Evolutionary conservation across 2,797 vertebrate genomes (phyloP).

Genomic region (Masticophis lateralis): DNA sequence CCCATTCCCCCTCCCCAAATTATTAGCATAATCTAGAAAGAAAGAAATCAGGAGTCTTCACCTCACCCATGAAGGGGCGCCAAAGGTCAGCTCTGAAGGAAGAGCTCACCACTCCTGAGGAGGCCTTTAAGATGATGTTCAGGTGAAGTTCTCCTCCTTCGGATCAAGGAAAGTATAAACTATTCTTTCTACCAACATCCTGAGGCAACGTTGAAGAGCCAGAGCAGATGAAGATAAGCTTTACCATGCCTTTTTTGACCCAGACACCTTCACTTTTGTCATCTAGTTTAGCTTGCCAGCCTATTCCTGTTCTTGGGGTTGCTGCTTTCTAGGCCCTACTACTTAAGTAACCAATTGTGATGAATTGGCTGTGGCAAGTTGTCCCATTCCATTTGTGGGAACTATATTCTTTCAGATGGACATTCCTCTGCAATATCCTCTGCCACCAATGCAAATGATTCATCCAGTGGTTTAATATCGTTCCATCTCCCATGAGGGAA

Average conservation of each 20-base stretch:
- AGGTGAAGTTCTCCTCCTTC: not conserved
- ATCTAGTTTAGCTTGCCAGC: not conserved
- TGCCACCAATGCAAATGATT: not conserved
- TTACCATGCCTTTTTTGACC: not conserved
- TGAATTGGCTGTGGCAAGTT: too few species aligned
- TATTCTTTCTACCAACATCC: not conserved
- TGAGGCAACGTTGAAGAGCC: not conserved
- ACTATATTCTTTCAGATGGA: too few species aligned
- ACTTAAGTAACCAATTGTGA: not conserved
- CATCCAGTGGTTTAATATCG: not conserved
- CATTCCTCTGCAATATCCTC: not conserved
- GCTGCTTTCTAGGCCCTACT: not conserved
- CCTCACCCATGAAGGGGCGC: not conserved
- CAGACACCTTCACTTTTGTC: not conserved
- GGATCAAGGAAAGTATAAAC: not conserved
- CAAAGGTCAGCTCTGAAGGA: not conserved
- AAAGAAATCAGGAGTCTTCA: not conserved
- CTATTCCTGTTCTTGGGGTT: not conserved
- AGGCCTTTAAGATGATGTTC: not conserved
- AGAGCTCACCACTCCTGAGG: not conserved
- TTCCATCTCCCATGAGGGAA: not conserved
- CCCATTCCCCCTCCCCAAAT: not conserved
- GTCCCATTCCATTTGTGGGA: too few species aligned
- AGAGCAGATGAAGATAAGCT: not conserved
- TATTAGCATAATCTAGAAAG: not conserved